Conservation (phyloP, 37 sponge, comb jelly and placozoan genomes). For the Eunapius fragilis region DNA sequence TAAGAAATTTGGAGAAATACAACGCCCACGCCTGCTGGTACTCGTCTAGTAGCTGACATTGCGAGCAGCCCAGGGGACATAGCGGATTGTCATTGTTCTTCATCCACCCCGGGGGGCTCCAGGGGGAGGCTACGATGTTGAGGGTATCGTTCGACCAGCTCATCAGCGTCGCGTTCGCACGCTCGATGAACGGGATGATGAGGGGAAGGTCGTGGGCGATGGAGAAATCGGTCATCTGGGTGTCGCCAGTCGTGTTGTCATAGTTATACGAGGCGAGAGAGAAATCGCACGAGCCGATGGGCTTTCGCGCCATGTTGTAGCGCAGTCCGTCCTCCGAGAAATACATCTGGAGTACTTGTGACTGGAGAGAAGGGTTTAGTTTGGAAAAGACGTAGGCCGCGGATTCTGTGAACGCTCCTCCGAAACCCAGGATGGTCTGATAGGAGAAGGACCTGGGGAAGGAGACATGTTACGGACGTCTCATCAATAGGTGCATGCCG, state of each 20-base stretch:
- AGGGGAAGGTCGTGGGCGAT: slow-evolving; percentile 61
- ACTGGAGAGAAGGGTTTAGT: slow-evolving; percentile 56
- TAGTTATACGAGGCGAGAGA: slow-evolving; percentile 73
- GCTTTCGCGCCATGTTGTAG: slow-evolving; percentile 81
- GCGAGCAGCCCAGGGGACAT: slow-evolving; percentile 24
- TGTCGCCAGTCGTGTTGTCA: slow-evolving; percentile 61
- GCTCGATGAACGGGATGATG: slow-evolving; percentile 77
- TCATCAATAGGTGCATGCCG: neutral
- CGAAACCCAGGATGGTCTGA: slow-evolving; percentile 81
- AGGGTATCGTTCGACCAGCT: slow-evolving; percentile 59
- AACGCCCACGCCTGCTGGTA: slow-evolving; percentile 69
- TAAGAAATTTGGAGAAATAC: slow-evolving; percentile 77
- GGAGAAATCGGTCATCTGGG: slow-evolving; percentile 58
- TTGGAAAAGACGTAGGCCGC: slow-evolving; percentile 71
- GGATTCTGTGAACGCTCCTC: slow-evolving; percentile 92
- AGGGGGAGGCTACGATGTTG: slow-evolving; percentile 77
- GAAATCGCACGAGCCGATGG: slow-evolving; percentile 85
- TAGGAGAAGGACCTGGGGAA: slow-evolving; percentile 34
- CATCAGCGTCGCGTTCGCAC: slow-evolving; percentile 27
- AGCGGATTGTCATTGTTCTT: slow-evolving; percentile 53
- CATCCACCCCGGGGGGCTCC: slow-evolving; percentile 89
- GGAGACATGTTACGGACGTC: neutral
- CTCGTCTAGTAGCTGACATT: slow-evolving; percentile 54
- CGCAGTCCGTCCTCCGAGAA: slow-evolving; percentile 74
- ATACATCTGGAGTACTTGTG: slow-evolving; percentile 67